phyloP scores from a whole-genome alignment of 2,888 invertebrate genomes.

The Campopleginae sp. region DNA sequence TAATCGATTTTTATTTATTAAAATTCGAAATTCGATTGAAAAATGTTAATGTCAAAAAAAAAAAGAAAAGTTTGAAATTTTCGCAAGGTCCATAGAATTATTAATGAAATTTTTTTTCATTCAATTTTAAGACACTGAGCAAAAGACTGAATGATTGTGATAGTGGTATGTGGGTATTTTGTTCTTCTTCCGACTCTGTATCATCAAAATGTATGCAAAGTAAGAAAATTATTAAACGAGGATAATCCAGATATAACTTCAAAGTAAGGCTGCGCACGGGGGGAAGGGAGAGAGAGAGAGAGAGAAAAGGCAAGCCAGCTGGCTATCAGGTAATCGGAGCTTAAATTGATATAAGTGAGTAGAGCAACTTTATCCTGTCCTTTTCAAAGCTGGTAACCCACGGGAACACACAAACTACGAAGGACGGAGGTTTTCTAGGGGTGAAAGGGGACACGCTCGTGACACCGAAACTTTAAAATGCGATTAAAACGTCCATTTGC shows the following conservation, averaged over 20 bases:
- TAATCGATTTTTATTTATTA: no score
- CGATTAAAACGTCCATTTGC: conserved; percentile 55
- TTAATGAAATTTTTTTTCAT: not conserved
- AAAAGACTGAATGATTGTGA: no score
- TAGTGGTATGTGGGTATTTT: not conserved
- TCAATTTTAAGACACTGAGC: not conserved
- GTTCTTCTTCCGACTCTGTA: not conserved
- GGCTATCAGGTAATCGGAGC: conserved; percentile 65
- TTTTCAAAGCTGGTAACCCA: conserved; percentile 54
- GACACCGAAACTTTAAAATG: conserved; percentile 61
- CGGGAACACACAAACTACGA: conserved; percentile 28
- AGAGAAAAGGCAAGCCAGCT: conserved; percentile 34
- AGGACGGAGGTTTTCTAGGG: conserved; percentile 22
- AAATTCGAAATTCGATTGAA: not conserved
- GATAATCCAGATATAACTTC: conserved; percentile 62
- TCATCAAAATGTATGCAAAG: conserved; percentile 31
- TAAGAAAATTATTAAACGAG: conserved; percentile 58
- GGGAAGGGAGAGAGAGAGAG: conserved; percentile 21
- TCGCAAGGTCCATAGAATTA: no score
- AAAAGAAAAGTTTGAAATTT: not conserved
- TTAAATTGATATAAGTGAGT: conserved; percentile 67
- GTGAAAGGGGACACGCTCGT: conserved; percentile 52
- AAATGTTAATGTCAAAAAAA: not conserved
- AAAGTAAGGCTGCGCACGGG: conserved; percentile 24
- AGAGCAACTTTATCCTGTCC: conserved; percentile 62